Base-by-base conservation (phyloP, 2,797 vertebrate genomes). In the Scolopax bukidnonensis region DNA sequence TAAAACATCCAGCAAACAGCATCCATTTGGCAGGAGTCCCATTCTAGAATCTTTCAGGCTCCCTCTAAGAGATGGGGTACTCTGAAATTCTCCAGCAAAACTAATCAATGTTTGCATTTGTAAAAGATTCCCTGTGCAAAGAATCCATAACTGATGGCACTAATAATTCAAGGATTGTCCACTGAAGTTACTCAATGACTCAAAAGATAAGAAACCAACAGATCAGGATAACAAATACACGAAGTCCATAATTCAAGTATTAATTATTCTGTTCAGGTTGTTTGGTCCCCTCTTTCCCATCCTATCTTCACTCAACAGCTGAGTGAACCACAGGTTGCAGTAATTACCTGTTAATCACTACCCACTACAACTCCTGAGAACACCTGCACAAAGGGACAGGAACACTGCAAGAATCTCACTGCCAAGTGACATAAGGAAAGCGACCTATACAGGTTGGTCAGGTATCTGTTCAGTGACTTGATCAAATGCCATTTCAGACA, bases 401-500 rank as follows among this genome's bases (percentile, higher is more conserved):
- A 89, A 67, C 12, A 33, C 13, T 14, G 14, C 17, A 93, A 71
- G 45, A 94, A 64, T 71, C 73, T 74, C 60, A 54, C 16, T 83
- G 43, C 14, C 68, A 84, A n/a, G 9, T 53, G 20, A 68, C 56
- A 25, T 82, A 50, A 63, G 23, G 16, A 60, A 90, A 93, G 47
- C 38, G 65, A 95, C 36, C 43, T 28, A 16, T 4, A 51, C 16
- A 56, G 36, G 25, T 23, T 87, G 60, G 48, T 68, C 48, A 83
- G 32, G 28, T 77, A 85, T 70, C 90, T 74, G 78, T 45, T 87
- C 1, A 0, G n/a, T 83, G 53, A 80, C 53, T 45, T 89, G 84
- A 87, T 20, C 75, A 64, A 74, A 93, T 63, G 79, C 78, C 93
- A 89, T 70, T 83, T 68, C 74, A 95, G 93, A 90, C 80, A 71